Base-by-base conservation (phyloP, 1,140 invertebrate species). In the Oryctes rhinoceros region DNA sequence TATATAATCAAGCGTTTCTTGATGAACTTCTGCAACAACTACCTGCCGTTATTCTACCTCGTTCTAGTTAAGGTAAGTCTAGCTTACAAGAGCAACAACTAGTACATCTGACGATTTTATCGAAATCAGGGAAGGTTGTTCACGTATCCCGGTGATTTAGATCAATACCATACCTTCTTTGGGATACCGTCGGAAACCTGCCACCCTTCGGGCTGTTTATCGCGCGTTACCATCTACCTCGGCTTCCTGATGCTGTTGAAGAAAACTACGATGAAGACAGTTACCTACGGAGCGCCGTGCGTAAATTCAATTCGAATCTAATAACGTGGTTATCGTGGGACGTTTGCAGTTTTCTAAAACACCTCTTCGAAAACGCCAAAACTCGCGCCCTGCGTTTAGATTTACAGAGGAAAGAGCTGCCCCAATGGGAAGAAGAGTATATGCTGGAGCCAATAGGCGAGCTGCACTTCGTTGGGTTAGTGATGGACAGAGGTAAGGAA, bases 21-120 rank as follows among this genome's bases (percentile, higher is more conserved):
- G 11, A 91, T 99, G 65, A 96, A 98, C 89, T 99, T 99, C 89
- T 95, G 99, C 44, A 99, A 99, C 88, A 99, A 98, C 87, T 99
- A 99, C 88, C 94, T 97, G 15, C 97, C 97, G 0, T 96, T 99
- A 85, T 97, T 99, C 89, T 99, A 99, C 86, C 97, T 99, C 83
- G 98, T 97, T 0, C 99, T 99, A 88, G 94, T 99, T 82, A 99
- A 99, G 87, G 98, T 86, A 79, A 82, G 1, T n/a, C 24, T 15
- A 0, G n/a, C 6, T 3, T 30, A 10, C 10, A 71, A 71, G 11
- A 71, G 0, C 13, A 44, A 4, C 15, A 76, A 35, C 65, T 37
- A 67, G 71, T 77, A 30, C 24, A 30, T 30, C 24, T 30, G 24
- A 30, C 74, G 49, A 65, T 80, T 44, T 67, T 48, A 79, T 79